Percentiles rank a stretch among this genome's conserved stretches.
Conservation (phyloP, 2,888 invertebrate genomes). For the Stenolophus ochropezus region DNA sequence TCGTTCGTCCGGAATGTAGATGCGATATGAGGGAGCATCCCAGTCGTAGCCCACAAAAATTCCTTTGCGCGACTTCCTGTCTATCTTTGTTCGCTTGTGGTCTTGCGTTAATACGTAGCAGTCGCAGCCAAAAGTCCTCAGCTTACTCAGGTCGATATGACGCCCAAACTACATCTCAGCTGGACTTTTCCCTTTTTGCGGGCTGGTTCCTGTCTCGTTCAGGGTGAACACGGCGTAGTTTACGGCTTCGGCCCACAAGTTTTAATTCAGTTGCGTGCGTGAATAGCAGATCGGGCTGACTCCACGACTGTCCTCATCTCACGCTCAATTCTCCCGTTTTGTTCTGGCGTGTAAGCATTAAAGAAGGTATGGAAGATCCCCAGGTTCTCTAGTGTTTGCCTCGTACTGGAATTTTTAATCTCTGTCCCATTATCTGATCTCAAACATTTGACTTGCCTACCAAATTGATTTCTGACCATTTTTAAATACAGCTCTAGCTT, state of each 20-base stretch:
- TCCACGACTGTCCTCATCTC: no score
- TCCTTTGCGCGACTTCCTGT: neutral
- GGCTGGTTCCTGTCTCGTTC: no score
- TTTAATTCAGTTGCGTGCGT: no score
- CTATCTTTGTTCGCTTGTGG: neutral
- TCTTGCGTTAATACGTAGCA: neutral
- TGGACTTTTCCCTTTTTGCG: no score
- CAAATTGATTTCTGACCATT: conserved; percentile 65
- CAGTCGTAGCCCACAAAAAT: neutral
- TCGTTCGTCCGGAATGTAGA: neutral
- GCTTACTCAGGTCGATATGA: neutral
- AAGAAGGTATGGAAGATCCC: conserved; percentile 63
- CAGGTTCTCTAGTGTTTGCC: conserved; percentile 62
- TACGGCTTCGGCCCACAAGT: no score
- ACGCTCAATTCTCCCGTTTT: no score
- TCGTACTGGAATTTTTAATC: conserved; percentile 63
- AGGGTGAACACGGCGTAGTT: no score
- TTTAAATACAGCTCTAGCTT: conserved; percentile 62
- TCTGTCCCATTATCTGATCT: conserved; percentile 65
- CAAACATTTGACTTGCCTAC: conserved; percentile 62
- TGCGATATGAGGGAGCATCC: neutral
- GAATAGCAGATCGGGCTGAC: no score
- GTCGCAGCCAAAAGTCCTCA: neutral
- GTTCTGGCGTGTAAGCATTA: no score
- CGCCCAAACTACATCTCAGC: no score